Evolutionary conservation across 2,888 invertebrate genomes (phyloP).

Genomic region (Dryocosmus kuriphilus): DNA sequence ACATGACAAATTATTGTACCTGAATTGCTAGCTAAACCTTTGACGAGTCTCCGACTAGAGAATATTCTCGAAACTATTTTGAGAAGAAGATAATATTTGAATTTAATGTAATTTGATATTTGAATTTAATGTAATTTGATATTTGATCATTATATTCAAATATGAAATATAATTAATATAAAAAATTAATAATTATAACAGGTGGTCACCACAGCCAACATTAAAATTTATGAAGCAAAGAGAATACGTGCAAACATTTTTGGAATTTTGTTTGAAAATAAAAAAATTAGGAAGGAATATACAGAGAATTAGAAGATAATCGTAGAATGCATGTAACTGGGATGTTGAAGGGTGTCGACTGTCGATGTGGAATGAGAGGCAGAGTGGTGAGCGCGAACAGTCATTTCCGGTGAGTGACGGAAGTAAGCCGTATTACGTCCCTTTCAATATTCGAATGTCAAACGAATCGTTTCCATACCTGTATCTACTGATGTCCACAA

Average conservation of each 20-base stretch:
- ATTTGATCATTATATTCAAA: too few species aligned
- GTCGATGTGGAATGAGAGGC: slow-evolving; percentile 52
- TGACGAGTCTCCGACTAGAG: too few species aligned
- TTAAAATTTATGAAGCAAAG: neutral
- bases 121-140: too few species aligned
- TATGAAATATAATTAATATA: too few species aligned
- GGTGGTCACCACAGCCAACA: too few species aligned
- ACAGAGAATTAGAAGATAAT: slow-evolving; percentile 41
- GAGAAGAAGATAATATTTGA: too few species aligned
- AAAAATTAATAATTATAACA: too few species aligned
- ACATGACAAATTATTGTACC: too few species aligned
- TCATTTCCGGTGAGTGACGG: slow-evolving; percentile 70
- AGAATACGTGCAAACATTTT: neutral
- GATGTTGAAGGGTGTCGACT: slow-evolving; percentile 29
- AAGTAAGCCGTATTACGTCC: slow-evolving; percentile 67
- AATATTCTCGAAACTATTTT: too few species aligned
- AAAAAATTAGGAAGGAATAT: neutral
- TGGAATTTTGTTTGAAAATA: neutral
- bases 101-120: too few species aligned
- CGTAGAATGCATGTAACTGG: slow-evolving; percentile 12
- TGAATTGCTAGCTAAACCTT: too few species aligned
- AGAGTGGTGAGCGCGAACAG: slow-evolving; percentile 67
- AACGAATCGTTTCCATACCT: slow-evolving; percentile 25
- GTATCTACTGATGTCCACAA: slow-evolving; percentile 25
- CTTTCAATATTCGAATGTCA: slow-evolving; percentile 59